Evolutionary conservation across 2,888 invertebrate genomes (phyloP).

Genomic region (Caenorhabditis auriculariae): DNA sequence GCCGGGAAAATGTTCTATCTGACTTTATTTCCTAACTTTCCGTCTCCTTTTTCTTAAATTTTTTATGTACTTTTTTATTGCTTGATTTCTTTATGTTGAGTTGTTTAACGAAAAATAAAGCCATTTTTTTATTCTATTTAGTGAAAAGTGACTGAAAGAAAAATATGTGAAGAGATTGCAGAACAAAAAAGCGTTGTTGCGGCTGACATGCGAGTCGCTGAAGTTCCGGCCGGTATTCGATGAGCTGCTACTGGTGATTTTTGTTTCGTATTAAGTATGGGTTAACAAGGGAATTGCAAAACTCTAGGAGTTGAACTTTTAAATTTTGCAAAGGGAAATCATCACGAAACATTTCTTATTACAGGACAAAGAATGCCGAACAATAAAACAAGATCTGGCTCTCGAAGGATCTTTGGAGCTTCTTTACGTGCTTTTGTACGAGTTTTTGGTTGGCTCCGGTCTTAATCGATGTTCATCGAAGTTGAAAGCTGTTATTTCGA

Average conservation of each 20-base stretch:
- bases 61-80: constrained; percentile 7
- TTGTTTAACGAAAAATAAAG: neutral
- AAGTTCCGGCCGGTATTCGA: constrained; percentile 48
- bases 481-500: constrained; percentile 30
- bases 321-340: neutral
- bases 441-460: constrained; percentile 42
- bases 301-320: neutral
- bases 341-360: neutral
- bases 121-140: too few species aligned
- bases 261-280: neutral
- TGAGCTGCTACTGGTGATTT: constrained; percentile 20
- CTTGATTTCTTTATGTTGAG: constrained; percentile 3
- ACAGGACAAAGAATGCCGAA: constrained; percentile 20
- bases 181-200: constrained; percentile 58
- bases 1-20: neutral
- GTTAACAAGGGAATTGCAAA: neutral
- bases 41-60: constrained; percentile 6
- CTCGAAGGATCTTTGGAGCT: constrained; percentile 29
- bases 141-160: too few species aligned
- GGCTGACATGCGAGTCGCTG: constrained; percentile 54
- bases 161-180: too few species aligned
- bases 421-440: constrained; percentile 45
- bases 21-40: neutral
- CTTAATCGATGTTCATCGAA: constrained; percentile 35
- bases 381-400: constrained; percentile 27